Evolutionary conservation across 2,113 vertebrate genomes (phyloP), one percentile per base, ranked within the genome.

Genomic region (Antidorcas marsupialis): DNA sequence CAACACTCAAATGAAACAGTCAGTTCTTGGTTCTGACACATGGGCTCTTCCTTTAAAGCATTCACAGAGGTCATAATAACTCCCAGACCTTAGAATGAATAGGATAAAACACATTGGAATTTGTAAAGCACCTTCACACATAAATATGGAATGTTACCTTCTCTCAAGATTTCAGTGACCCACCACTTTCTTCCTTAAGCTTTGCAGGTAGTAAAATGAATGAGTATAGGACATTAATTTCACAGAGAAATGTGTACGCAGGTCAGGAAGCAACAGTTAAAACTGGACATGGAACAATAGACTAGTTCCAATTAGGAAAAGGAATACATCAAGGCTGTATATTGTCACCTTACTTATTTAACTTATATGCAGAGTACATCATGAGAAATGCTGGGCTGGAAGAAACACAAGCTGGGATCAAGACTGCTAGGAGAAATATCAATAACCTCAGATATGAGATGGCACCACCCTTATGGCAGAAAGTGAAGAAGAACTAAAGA

Each of bases 121-220:
- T 71, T 13, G 1, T 92, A 79, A 94, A 39, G 76, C 81, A 39
- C 15, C 12, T 60, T 97, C 55, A 90, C 14, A 93, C 14, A 90
- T 64, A 84, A 79, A 39, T 6, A 53, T 17, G 25, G 47, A 76
- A 30, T 27, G 15, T 19, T 82, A 79, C 25, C 23, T 67, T 79
- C 57, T 96, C 33, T 62, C 47, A 52, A 90, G 92, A 71, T 55
- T 86, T 93, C 84, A 76, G 60, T 78, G 88, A 19, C 59, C 50
- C 9, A 60, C 47, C 67, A 43, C 36, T 25, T 92, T 81, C 74
- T 89, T 96, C 81, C 89, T 86, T 45, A 86, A 74, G n/a, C 62
- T 87, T 89, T 57, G 5, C 33, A 84, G 19, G 16, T 81, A 87
- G 84, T 71, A n/a, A 87, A 96, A 76, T 78, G 21, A 91, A 74